Evolutionary conservation across 2,888 invertebrate species (phyloP), one percentile per base, ranked within the genome.

Genomic region (Adineta ricciae): DNA sequence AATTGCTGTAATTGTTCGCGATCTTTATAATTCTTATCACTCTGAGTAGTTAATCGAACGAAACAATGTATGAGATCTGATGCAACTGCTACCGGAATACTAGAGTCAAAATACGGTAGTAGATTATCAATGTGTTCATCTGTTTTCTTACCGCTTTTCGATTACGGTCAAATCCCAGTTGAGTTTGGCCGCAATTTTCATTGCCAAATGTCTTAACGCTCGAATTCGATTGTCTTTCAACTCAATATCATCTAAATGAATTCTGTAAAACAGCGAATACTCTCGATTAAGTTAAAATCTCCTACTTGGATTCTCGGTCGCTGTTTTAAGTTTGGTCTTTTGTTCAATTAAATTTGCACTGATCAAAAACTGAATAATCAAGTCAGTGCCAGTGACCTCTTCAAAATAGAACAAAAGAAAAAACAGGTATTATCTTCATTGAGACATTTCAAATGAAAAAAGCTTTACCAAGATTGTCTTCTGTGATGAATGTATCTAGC

Each of bases 1-100:
- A 78, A 78, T 78, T 41, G 41, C n/a, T 78, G 78, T 41, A 78
- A 78, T 78, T 78, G 78, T 78, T 78, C 78, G n/a, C 78, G 78
- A 78, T 78, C 78, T 78, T 78, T 78, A 41, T 78, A 78, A 78
- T 41, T 41, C 41, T 78, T 78, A n/a, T 78, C 78, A 41, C 8
- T 41, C n/a, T 78, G 38, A 24, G 78, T 78, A 14, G 78, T 78
- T 36, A 78, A 78, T n/a, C 78, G 78, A n/a, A 78, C 78, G n/a
- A 78, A 78, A 78, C 78, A 78, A 78, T 78, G 78, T 41, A 78
- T 78, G 1, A 78, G 41, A 78, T 78, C 78, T 9, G 78, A 78
- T 3, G 38, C 41, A 41, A 78, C 78, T 0, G 78, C 78, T 41
- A 78, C 78, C 2, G 78, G 78, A 38, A 78, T 78, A 11, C n/a